Evolutionary conservation across 2,113 vertebrate species (phyloP).

Genomic region (Menura novaehollandiae): DNA sequence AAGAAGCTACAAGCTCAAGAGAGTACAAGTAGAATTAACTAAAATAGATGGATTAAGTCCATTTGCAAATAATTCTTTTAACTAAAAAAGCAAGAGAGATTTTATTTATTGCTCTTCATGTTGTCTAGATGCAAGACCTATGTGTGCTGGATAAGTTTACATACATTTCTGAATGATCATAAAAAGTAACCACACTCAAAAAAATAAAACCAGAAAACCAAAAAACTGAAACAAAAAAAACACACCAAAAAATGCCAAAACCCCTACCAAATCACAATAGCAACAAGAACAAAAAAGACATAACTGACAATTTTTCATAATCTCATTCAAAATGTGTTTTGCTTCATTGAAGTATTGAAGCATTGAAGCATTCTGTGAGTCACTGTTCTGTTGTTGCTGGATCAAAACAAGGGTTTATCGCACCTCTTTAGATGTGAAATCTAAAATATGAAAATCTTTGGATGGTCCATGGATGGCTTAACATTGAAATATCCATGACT

Average conservation of each 20-base stretch:
- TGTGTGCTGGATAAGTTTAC: not conserved
- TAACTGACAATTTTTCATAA: not conserved
- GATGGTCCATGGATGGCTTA: not conserved
- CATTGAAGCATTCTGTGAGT: not conserved
- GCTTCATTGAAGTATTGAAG: not conserved
- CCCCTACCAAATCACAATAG: not conserved
- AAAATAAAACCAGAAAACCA: not conserved
- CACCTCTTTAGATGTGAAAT: not conserved
- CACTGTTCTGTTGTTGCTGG: not conserved
- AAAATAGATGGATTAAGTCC: not conserved
- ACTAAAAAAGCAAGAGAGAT: rapidly evolving
- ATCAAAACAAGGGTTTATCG: not conserved
- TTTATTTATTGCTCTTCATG: not conserved
- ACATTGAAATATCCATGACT: not conserved
- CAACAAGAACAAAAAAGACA: not conserved
- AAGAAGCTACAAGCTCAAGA: not conserved
- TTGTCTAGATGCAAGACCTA: not conserved
- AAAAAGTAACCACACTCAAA: not conserved
- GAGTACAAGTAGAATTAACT: not conserved
- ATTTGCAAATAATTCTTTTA: not conserved
- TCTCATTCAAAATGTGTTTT: not conserved
- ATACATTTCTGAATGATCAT: not conserved
- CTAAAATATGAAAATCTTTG: not conserved
- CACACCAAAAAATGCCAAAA: not conserved
- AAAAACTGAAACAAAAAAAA: not conserved